Conservation (phyloP, 2,888 invertebrate species). For the Dioctria rufipes region DNA sequence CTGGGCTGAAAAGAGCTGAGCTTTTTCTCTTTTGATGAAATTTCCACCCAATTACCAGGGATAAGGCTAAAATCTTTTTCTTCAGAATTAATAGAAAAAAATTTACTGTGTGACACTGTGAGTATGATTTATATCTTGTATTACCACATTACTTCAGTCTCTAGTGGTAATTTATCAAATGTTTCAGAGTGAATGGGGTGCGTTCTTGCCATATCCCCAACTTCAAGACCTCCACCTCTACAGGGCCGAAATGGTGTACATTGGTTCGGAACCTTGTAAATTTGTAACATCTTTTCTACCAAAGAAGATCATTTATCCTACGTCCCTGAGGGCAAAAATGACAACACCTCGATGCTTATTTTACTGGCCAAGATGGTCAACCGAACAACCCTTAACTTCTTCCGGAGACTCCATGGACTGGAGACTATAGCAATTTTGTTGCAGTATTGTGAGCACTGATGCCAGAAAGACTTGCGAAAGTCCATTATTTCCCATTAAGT, state of each 20-base stretch:
- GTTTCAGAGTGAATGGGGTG: conserved; percentile 12
- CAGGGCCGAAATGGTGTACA: neutral
- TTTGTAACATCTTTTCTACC: conserved; percentile 32
- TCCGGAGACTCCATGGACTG: neutral
- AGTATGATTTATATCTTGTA: conserved; percentile 50
- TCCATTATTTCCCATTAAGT: conserved; percentile 55
- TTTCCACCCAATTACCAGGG: conserved; percentile 5
- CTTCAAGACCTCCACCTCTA: neutral
- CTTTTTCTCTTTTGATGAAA: neutral
- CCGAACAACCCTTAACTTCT: conserved; percentile 51
- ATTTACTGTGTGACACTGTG: conserved; percentile 38
- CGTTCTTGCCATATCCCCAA: conserved; percentile 9
- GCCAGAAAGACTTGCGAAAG: conserved; percentile 1
- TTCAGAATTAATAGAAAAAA: conserved; percentile 45
- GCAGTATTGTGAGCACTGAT: neutral
- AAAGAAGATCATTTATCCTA: conserved; percentile 50
- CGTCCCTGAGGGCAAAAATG: conserved; percentile 40
- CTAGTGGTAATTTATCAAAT: conserved; percentile 47
- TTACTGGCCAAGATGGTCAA: conserved; percentile 45
- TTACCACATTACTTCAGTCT: conserved; percentile 49
- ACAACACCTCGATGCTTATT: conserved; percentile 44
- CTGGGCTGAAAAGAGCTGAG: neutral
- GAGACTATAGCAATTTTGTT: neutral
- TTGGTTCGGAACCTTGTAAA: conserved; percentile 29
- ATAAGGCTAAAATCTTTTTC: conserved; percentile 15